These are phyloP conservation scores for Drosophila dunni DNA, from an alignment of 1,140 invertebrate genomes.

Conservation along the genomic window DNA sequence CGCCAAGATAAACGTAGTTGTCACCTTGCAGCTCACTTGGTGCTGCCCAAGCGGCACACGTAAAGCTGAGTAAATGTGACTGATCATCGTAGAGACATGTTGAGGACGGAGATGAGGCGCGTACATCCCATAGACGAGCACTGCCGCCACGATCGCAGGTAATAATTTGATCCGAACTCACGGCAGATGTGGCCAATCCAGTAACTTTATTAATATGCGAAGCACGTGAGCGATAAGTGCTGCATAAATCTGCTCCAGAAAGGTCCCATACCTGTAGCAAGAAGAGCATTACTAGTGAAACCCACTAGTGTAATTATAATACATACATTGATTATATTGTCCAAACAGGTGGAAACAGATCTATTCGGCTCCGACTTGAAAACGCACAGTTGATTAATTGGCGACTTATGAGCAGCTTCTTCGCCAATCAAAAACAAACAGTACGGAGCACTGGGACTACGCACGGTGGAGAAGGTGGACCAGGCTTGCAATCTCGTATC, in stretches of 20 bases:
- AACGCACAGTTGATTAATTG: conserved; percentile 63
- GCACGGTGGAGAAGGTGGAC: conserved; percentile 66
- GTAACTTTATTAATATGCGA: conserved; percentile 59
- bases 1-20: conserved; percentile 61
- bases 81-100: conserved; percentile 53
- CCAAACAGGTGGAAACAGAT: conserved; percentile 53
- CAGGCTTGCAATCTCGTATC: conserved; percentile 59
- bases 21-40: conserved; percentile 50
- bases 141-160: conserved; percentile 72
- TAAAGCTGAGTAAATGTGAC: conserved; percentile 53
- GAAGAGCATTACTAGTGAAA: not conserved
- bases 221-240: conserved; percentile 38
- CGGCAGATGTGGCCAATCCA: conserved; percentile 49
- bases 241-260: conserved; percentile 55
- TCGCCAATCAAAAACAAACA: conserved; percentile 62
- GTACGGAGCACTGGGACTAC: conserved; percentile 47
- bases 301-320: not conserved
- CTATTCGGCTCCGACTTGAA: conserved; percentile 36
- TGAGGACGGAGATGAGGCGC: conserved; percentile 53
- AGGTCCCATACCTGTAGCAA: conserved; percentile 62
- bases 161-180: conserved; percentile 36
- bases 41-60: conserved; percentile 46
- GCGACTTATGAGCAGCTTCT: conserved; percentile 43
- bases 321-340: conserved; percentile 56
- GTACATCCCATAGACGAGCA: conserved; percentile 62